Evolutionary conservation across 2,797 vertebrate species (phyloP).

Genomic region (Darevskia mixta): DNA sequence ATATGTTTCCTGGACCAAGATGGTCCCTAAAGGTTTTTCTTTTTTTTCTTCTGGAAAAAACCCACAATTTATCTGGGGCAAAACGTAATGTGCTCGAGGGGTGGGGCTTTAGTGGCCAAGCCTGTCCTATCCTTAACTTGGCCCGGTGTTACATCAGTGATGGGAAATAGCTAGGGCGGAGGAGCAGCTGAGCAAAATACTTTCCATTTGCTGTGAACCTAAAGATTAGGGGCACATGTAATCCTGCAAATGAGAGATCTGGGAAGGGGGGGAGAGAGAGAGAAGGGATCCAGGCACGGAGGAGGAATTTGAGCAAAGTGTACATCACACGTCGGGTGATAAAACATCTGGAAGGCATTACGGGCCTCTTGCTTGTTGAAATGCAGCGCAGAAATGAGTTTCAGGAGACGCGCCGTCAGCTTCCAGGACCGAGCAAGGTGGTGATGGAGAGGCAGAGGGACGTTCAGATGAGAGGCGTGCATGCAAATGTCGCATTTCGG

Average conservation of each 20-base stretch:
- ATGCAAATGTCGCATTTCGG: too few species aligned
- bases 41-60: background rate
- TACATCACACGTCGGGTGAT: constrained; percentile 40
- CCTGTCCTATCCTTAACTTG: background rate
- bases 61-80: background rate
- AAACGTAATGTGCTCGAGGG: background rate
- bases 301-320: constrained; percentile 15
- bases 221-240: constrained; percentile 7
- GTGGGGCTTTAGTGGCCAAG: background rate
- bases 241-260: constrained; percentile 11
- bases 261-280: background rate
- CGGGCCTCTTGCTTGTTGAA: background rate
- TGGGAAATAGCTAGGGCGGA: background rate
- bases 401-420: constrained; percentile 26
- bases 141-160: background rate
- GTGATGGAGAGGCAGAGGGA: too few species aligned
- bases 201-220: background rate
- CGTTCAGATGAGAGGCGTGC: too few species aligned
- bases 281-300: background rate
- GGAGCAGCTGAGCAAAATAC: background rate
- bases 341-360: constrained; percentile 60
- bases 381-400: constrained; percentile 15
- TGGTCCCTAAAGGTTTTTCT: background rate
- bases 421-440: background rate
- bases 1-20: background rate